Conservation (phyloP, 2,797 vertebrate species). For the Lacerta viridis region DNA sequence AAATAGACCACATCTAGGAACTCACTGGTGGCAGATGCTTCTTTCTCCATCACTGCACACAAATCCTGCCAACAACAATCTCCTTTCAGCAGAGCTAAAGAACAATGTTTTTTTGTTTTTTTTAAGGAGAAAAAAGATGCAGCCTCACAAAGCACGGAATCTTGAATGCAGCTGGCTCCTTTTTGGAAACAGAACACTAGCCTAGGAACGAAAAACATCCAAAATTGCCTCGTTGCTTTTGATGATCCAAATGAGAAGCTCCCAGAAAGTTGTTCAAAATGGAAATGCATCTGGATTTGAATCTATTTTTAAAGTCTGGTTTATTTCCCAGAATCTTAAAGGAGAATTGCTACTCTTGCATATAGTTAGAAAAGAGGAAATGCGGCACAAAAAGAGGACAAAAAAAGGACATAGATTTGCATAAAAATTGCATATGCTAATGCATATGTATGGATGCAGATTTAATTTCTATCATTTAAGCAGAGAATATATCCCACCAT, state of each 20-base stretch:
- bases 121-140: background rate
- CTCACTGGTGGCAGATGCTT: slow-evolving; percentile 74
- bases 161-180: slow-evolving; percentile 30
- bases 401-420: background rate
- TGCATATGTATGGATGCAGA: background rate
- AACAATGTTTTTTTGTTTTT: slow-evolving; percentile 11
- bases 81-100: slow-evolving; percentile 51
- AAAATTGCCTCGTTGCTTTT: background rate
- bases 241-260: slow-evolving; percentile 46
- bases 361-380: background rate
- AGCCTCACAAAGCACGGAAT: slow-evolving; percentile 46
- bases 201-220: slow-evolving; percentile 59
- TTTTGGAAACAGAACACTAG: slow-evolving; percentile 68
- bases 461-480: background rate
- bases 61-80: slow-evolving; percentile 61
- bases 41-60: slow-evolving; percentile 74
- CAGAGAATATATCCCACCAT: background rate
- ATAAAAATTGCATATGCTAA: background rate
- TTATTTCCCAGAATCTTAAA: background rate
- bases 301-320: slow-evolving; percentile 46
- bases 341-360: background rate
- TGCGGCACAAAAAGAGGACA: too few species aligned
- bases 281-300: slow-evolving; percentile 38
- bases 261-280: slow-evolving; percentile 25
- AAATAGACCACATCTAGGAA: slow-evolving; percentile 74